Evolutionary conservation across 2,888 invertebrate genomes (phyloP).

Genomic region (Ochropacha duplaris): DNA sequence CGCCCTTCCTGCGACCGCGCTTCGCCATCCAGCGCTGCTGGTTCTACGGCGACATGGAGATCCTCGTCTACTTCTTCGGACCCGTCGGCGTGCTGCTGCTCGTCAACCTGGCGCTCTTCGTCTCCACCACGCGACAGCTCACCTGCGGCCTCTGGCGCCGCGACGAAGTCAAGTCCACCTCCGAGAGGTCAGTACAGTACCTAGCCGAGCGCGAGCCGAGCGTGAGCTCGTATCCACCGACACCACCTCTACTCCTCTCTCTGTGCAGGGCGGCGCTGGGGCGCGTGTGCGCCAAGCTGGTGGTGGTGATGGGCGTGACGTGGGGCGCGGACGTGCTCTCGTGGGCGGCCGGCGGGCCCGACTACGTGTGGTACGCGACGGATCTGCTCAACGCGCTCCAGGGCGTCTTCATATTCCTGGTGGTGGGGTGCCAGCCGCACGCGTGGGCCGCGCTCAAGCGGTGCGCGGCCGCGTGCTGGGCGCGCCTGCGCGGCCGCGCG

Average conservation of each 20-base stretch:
- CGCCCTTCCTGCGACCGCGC: constrained; percentile 87
- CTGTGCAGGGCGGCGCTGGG: constrained; percentile 87
- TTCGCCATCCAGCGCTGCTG: constrained; percentile 92
- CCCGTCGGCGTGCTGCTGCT: constrained; percentile 91
- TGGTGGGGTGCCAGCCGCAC: constrained; percentile 95
- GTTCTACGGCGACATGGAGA: constrained; percentile 92
- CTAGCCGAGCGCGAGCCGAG: background rate
- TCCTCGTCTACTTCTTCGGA: constrained; percentile 92
- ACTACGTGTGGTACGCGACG: constrained; percentile 91
- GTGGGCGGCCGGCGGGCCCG: constrained; percentile 91
- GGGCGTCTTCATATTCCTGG: constrained; percentile 94
- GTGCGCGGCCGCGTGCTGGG: constrained; percentile 73
- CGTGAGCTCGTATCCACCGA: no score
- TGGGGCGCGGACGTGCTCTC: constrained; percentile 91
- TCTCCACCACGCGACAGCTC: constrained; percentile 91
- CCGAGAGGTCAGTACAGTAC: constrained; percentile 57
- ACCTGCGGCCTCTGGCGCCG: constrained; percentile 95
- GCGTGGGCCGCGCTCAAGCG: constrained; percentile 79
- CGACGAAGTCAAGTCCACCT: constrained; percentile 92
- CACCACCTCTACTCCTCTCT: background rate
- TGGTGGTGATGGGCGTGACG: constrained; percentile 84
- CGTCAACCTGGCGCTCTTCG: constrained; percentile 90
- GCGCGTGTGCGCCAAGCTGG: constrained; percentile 92
- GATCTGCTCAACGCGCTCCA: constrained; percentile 93
- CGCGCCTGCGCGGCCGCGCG: constrained; percentile 80